phyloP scores from a whole-genome alignment of 2,888 invertebrate genomes.

The Mythimna albipuncta region DNA sequence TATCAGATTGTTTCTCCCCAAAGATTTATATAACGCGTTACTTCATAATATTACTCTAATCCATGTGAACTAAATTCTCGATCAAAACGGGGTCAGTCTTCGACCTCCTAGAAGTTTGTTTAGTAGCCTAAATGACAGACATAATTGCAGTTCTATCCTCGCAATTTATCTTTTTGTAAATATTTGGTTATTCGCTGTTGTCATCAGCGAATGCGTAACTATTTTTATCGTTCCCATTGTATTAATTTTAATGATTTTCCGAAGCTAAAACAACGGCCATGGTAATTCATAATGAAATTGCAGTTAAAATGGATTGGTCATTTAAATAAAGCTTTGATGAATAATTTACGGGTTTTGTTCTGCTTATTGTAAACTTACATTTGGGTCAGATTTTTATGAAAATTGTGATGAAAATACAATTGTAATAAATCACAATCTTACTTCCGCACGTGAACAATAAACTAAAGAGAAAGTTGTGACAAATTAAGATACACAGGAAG shows the following conservation, averaged over 20 bases:
- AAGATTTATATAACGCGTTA: slow-evolving; percentile 32
- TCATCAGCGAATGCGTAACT: slow-evolving; percentile 28
- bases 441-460: background rate
- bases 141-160: slow-evolving; percentile 47
- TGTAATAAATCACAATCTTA: background rate
- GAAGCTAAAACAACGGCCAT: slow-evolving; percentile 5
- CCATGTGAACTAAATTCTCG: slow-evolving; percentile 47
- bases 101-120: slow-evolving; percentile 35
- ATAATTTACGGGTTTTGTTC: background rate
- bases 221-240: slow-evolving; percentile 25
- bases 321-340: slow-evolving; percentile 26
- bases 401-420: background rate
- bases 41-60: slow-evolving; percentile 49
- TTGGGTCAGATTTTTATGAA: background rate
- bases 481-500: slow-evolving; percentile 19
- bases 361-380: background rate
- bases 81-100: slow-evolving; percentile 41
- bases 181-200: slow-evolving; percentile 20
- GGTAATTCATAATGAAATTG: slow-evolving; percentile 22
- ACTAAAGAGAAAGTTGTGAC: background rate
- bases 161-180: slow-evolving; percentile 46
- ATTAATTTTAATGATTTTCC: slow-evolving; percentile 20
- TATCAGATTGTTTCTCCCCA: slow-evolving; percentile 13
- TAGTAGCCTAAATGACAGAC: slow-evolving; percentile 38
- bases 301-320: slow-evolving; percentile 9